Base-by-base conservation (phyloP, 2,888 invertebrate genomes). In the Heliconius ethilla region DNA sequence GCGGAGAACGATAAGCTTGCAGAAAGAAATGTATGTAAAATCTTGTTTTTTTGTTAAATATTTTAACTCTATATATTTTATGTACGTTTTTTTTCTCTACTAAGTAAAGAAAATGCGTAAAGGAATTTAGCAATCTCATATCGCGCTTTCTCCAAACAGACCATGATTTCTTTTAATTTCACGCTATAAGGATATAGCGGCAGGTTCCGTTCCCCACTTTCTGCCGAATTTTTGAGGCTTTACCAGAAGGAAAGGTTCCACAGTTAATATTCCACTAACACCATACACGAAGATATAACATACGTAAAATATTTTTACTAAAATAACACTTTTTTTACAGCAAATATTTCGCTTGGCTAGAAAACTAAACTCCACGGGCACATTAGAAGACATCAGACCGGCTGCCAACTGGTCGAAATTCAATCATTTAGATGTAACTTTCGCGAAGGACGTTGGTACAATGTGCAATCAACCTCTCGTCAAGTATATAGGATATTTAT, bases 1-100 rank as follows among this genome's bases (percentile, higher is more conserved):
- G 96, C 96, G 11, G 94, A 95, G 80, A 96, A 96, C 83, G 97
- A 97, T 85, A 95, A 94, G 86, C 87, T 96, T 7, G 95, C 96
- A 40, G 94, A 94, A 45, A 94, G 94, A 88, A 85, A 89, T 83
- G 96, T 96, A 90, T 88, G 83, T 78, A 27, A 40, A 10, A 59
- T n/a, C 10, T 59, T 15, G 11, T 51, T 51, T n/a, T 10, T n/a
- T 59, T 59, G 6, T 55, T 22, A 55, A 22, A 55, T 22, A 22
- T 22, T 55, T 9, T 22, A n/a, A 4, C n/a, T 59, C 10, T 59
- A n/a, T n/a, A 59, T 22, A 59, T 59, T n/a, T 59, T 59, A 59
- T 59, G 59, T 7, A n/a, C 18, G 6, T 7, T 51, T 51, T 15
- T 45, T 51, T 51, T 51, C 18, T 18, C 51, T 22, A 51, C 7